Evolutionary conservation across 2,888 invertebrate genomes (phyloP).

Genomic region (Galeopsomyia nigrocyanea): DNA sequence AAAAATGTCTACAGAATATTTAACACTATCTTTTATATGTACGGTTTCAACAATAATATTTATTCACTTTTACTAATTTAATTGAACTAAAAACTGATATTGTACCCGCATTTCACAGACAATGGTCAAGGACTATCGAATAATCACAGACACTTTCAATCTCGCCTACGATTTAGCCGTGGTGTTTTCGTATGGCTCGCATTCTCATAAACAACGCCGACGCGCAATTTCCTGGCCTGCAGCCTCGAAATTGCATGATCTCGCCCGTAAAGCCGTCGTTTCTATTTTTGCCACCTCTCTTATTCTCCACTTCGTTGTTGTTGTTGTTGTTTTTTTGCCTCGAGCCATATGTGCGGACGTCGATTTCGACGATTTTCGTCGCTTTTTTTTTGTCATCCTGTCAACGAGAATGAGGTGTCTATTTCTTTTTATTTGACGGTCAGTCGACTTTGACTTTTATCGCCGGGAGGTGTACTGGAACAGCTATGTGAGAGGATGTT

Average conservation of each 20-base stretch:
- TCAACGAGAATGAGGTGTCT: neutral
- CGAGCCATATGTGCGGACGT: too few species aligned
- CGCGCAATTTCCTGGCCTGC: constrained; percentile 43
- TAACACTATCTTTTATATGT: too few species aligned
- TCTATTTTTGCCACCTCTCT: neutral
- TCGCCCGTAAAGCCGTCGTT: constrained; percentile 1
- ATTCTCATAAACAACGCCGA: constrained; percentile 38
- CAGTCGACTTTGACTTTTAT: constrained; percentile 18
- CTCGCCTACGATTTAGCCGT: neutral
- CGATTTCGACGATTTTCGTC: too few species aligned
- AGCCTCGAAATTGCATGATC: constrained; percentile 42
- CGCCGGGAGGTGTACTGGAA: neutral
- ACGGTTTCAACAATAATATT: too few species aligned
- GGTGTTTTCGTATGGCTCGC: constrained; percentile 9
- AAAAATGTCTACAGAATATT: too few species aligned
- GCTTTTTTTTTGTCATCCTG: too few species aligned
- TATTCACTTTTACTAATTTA: too few species aligned
- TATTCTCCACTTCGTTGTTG: neutral
- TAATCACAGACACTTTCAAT: too few species aligned
- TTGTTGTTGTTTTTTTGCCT: constrained; percentile 19
- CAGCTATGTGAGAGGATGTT: too few species aligned
- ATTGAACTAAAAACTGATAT: too few species aligned
- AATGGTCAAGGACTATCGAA: too few species aligned
- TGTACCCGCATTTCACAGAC: too few species aligned
- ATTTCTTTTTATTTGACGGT: constrained; percentile 1